Conservation (phyloP, 2,888 invertebrate genomes). For the Diachrysia chrysitis region DNA sequence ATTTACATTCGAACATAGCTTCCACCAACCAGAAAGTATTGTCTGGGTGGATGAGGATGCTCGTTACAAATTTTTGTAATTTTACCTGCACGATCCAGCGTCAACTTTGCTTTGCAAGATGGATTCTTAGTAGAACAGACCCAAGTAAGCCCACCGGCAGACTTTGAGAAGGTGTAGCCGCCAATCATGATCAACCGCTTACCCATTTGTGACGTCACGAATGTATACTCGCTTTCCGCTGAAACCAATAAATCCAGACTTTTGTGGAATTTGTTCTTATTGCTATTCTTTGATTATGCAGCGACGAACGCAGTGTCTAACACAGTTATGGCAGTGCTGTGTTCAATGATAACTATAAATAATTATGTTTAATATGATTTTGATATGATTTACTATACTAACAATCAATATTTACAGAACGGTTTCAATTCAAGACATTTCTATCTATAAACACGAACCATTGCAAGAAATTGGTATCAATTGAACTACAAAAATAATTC, state of each 20-base stretch:
- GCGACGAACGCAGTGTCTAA: too few relatives aligned
- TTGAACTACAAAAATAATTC: too few relatives aligned
- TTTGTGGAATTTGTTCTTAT: background rate
- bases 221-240: slow-evolving; percentile 34
- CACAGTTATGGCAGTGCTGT: too few relatives aligned
- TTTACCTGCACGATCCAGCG: slow-evolving; percentile 16
- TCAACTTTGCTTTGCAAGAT: slow-evolving; percentile 52
- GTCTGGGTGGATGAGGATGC: slow-evolving; percentile 38
- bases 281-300: too few relatives aligned
- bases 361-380: too few relatives aligned
- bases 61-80: slow-evolving; percentile 28
- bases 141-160: slow-evolving; percentile 20
- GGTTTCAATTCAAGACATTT: too few relatives aligned
- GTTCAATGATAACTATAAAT: too few relatives aligned
- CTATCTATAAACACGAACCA: too few relatives aligned
- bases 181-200: slow-evolving; percentile 61
- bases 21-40: slow-evolving; percentile 22
- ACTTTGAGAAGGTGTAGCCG: slow-evolving; percentile 63
- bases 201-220: slow-evolving; percentile 49
- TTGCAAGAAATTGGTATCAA: too few relatives aligned
- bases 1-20: slow-evolving; percentile 7
- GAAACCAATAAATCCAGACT: background rate
- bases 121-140: slow-evolving; percentile 56
- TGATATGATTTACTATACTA: too few relatives aligned
- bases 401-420: too few relatives aligned